Base-by-base conservation (phyloP, 1,140 invertebrate genomes). In the Riptortus pedestris region DNA sequence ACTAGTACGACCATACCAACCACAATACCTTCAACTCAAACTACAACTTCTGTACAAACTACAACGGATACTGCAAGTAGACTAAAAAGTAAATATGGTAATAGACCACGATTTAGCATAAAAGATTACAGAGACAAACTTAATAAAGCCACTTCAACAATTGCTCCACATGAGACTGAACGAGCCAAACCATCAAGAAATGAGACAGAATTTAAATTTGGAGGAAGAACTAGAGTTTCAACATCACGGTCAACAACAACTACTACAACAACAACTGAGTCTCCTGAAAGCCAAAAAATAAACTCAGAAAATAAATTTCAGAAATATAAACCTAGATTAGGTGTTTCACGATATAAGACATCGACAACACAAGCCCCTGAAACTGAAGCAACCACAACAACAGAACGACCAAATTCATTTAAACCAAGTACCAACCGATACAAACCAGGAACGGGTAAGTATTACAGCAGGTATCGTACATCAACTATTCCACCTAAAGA, bases 41-140 rank as follows among this genome's bases (percentile, higher is more conserved):
- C 64, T 2, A 69, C 67, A 4, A 60, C 66, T 1, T 63, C 67
- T 1, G 58, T 63, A 1, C 12, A 64, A 22, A 1, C 60, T 9
- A 38, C 69, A 1, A 48, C 64, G 2, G 24, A 62, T 0, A 24
- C 55, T 7, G 45, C 55, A 27, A 12, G 22, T 24, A 60, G 62
- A 33, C 12, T 65, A 12, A 69, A 67, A 33, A 67, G 63, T n/a
- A 69, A 69, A 57, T 68, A 69, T 60, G 67, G 66, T 3, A 70
- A 67, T 60, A 65, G 70, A 59, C 70, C 70, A 20, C 55, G 70
- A 57, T 71, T 71, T 60, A 71, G 70, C 45, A 69, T 71, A 20
- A 71, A 79, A 66, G 77, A 79, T 57, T 79, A 79, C 68, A 77
- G 76, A 67, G 76, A 71, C 20, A 70, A 75, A 1, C 63, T 77